A percentile compares a stretch with the other conserved stretches of the same genome.
phyloP scores from a whole-genome alignment of 2,797 vertebrate species.

The Anableps anableps region DNA sequence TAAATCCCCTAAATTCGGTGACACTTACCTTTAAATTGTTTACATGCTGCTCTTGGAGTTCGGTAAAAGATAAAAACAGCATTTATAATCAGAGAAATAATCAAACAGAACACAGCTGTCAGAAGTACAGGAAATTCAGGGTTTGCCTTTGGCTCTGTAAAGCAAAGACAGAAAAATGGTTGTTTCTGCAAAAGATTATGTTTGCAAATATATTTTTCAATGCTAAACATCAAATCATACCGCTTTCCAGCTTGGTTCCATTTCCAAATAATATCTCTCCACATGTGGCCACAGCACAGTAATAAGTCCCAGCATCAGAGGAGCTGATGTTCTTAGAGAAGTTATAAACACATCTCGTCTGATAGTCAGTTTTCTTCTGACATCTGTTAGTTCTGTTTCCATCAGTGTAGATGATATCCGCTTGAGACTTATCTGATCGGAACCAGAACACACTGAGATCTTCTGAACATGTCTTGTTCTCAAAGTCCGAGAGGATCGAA shows the following conservation, averaged over 20 bases:
- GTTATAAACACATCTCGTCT: neutral
- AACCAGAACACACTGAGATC: conserved; percentile 29
- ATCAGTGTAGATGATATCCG: conserved; percentile 23
- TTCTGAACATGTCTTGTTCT: conserved; percentile 11
- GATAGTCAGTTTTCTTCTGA: neutral
- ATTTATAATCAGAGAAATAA: neutral
- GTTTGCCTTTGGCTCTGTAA: neutral
- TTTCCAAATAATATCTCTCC: conserved; percentile 2
- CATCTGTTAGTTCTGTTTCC: conserved; percentile 3
- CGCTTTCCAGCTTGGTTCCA: neutral
- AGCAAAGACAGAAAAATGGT: neutral
- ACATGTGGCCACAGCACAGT: conserved; percentile 6
- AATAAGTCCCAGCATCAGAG: neutral
- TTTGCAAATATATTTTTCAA: neutral
- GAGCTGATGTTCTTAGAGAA: conserved; percentile 1
- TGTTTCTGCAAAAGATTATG: neutral
- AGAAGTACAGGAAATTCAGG: neutral
- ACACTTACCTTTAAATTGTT: conserved; percentile 2
- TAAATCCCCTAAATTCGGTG: neutral
- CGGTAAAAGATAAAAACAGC: neutral
- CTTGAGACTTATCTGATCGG: conserved; percentile 1
- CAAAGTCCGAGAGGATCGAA: conserved; percentile 20
- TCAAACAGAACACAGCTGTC: neutral
- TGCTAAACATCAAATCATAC: neutral
- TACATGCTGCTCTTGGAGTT: neutral